Conservation (phyloP, 2,797 vertebrate genomes). For the Nannoperca obscura region DNA sequence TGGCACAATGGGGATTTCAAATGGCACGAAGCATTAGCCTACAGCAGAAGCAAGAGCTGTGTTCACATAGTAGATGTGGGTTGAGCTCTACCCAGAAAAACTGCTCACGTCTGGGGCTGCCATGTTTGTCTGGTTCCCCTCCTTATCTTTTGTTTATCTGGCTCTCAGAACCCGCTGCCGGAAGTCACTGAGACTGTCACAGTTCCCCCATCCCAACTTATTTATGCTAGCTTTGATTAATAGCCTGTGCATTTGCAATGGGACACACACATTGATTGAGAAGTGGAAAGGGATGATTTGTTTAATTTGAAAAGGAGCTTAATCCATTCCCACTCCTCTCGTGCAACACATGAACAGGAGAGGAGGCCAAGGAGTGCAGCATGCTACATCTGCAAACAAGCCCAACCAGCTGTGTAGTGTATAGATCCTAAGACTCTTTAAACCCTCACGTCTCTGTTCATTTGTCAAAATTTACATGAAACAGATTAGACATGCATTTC, state of each 20-base stretch:
- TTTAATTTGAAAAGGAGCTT: conserved; percentile 52
- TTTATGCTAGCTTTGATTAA: conserved; percentile 73
- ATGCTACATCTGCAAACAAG: conserved; percentile 61
- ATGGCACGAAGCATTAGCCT: conserved; percentile 23
- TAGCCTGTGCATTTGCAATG: conserved; percentile 48
- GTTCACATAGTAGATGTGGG: conserved; percentile 12
- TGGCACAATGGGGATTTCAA: conserved; percentile 62
- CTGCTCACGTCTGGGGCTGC: conserved; percentile 27
- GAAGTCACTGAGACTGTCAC: conserved; percentile 42
- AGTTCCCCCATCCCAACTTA: conserved; percentile 46
- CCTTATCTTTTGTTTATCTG: conserved; percentile 67
- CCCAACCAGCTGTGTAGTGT: conserved; percentile 46
- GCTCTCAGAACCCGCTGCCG: conserved; percentile 56
- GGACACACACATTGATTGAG: conserved; percentile 43
- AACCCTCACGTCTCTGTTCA: conserved; percentile 45
- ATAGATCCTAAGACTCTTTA: conserved; percentile 37
- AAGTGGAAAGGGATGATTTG: conserved; percentile 46
- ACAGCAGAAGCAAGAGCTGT: conserved; percentile 11
- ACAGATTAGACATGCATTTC: conserved; percentile 50
- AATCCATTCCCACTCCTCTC: conserved; percentile 34
- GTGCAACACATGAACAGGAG: conserved; percentile 39
- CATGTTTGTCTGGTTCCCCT: conserved; percentile 40
- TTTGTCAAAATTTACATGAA: conserved; percentile 55
- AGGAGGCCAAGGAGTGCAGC: conserved; percentile 31
- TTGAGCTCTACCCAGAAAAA: conserved; percentile 25